A percentile compares a stretch with the other conserved stretches of the same genome.
These are phyloP conservation scores for Hydractinia symbiolongicarpus DNA, from an alignment of 30 jellyfish, hydroid and myxozoan species.

Conservation along the genomic window DNA sequence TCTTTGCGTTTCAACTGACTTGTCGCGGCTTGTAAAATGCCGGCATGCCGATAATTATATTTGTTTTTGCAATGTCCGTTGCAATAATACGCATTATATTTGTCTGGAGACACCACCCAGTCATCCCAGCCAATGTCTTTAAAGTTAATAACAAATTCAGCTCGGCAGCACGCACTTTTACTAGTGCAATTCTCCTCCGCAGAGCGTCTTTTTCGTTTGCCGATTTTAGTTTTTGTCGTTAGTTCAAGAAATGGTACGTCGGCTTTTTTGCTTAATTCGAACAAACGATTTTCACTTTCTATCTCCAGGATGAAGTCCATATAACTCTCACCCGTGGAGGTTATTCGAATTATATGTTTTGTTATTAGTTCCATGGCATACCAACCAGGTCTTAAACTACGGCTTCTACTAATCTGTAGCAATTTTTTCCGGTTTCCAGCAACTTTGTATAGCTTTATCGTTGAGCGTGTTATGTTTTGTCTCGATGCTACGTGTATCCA, in stretches of 20 bases:
- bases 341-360: not conserved
- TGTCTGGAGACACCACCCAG: slow-evolving; percentile 1
- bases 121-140: slow-evolving; percentile 6
- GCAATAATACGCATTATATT: not conserved
- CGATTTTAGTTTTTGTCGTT: not conserved
- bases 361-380: not conserved
- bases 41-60: not conserved
- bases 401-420: not conserved
- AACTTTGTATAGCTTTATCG: too few relatives aligned
- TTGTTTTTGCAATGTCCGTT: not conserved
- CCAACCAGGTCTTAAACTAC: not conserved
- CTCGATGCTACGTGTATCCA: slow-evolving; percentile 4
- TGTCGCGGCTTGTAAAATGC: not conserved
- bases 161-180: not conserved
- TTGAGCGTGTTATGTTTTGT: too few relatives aligned
- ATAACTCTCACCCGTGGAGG: not conserved
- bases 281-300: not conserved
- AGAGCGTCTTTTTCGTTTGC: slow-evolving; percentile 10
- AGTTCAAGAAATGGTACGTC: not conserved
- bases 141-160: not conserved
- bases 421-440: too few relatives aligned
- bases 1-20: not conserved
- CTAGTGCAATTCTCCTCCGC: not conserved
- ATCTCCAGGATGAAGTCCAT: not conserved
- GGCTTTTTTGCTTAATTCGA: not conserved